Base-by-base conservation (phyloP, 2,797 vertebrate genomes). In the Acanthopagrus latus region DNA sequence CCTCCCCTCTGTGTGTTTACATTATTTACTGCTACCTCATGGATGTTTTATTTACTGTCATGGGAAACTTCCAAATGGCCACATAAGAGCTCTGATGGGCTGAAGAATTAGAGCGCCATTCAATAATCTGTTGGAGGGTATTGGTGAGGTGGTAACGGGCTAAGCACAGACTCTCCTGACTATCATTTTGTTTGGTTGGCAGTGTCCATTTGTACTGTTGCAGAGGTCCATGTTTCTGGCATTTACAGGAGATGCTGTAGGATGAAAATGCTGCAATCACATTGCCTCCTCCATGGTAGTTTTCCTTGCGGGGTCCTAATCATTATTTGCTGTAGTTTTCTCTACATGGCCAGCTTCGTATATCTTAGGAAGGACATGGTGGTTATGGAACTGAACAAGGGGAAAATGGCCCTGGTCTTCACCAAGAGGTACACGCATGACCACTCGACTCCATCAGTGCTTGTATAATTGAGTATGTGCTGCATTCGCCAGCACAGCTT, bases 11-110 rank as follows among this genome's bases (percentile, higher is more conserved):
- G 73, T 58, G 83, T 71, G 62, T 92, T 91, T 93, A 90, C 90
- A 93, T 94, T 92, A 94, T 93, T 93, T 93, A 94, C 87, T 71
- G 78, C 81, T 78, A 54, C 73, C 76, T 83, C 83, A 74, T 77
- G 64, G 83, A 91, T 83, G 87, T 90, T 91, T 90, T 88, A 93
- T 92, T 90, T 86, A 93, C 85, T 33, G 78, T 84, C 86, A 82
- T 69, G 78, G 74, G 73, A 77, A 88, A 41, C 64, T 60, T 73
- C 51, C 54, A 75, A 83, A 81, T 58, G 29, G 64, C 27, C 50
- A 80, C 78, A 84, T 64, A 68, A 86, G 78, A 44, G 5, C 33
- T 80, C 25, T 79, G 74, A 90, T 82, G 65, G 77, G 21, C 47
- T 23, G 47, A 80, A 77, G 71, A 76, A 70, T 74, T 48, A 11